A percentile compares a stretch with the other conserved stretches of the same genome.
Conservation (phyloP, 2,797 vertebrate species). For the Sciurus vulgaris region DNA sequence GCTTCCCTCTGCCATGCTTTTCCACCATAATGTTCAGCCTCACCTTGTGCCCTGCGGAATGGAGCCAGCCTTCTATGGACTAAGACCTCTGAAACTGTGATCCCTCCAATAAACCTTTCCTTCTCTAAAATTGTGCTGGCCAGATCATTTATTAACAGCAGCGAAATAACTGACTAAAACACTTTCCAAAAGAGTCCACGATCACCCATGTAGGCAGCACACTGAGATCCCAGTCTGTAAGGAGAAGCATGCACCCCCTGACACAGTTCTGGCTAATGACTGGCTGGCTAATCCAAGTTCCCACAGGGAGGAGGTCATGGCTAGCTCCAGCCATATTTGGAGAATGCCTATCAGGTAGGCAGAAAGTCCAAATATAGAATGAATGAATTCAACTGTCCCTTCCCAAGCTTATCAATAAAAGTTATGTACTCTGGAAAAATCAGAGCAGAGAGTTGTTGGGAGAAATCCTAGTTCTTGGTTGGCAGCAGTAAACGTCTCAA, state of each 20-base stretch:
- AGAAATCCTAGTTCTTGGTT: too few relatives aligned
- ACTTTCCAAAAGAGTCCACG: not conserved
- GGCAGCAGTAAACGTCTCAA: too few relatives aligned
- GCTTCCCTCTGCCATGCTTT: too few relatives aligned
- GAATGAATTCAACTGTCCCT: not conserved
- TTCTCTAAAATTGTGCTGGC: too few relatives aligned
- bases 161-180: too few relatives aligned
- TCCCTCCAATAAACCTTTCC: too few relatives aligned
- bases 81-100: too few relatives aligned
- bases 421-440: not conserved
- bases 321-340: not conserved
- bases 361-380: not conserved
- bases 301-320: not conserved
- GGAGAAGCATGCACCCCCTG: not conserved
- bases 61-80: too few relatives aligned
- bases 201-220: rapidly evolving
- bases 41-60: too few relatives aligned
- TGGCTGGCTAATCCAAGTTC: not conserved
- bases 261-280: not conserved
- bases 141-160: too few relatives aligned
- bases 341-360: not conserved
- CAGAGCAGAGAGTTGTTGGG: not conserved
- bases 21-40: too few relatives aligned
- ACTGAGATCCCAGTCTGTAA: not conserved
- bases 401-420: not conserved